These are phyloP conservation scores for Gryon sp. DNA, from an alignment of 1,140 invertebrate species.

Conservation along the genomic window DNA sequence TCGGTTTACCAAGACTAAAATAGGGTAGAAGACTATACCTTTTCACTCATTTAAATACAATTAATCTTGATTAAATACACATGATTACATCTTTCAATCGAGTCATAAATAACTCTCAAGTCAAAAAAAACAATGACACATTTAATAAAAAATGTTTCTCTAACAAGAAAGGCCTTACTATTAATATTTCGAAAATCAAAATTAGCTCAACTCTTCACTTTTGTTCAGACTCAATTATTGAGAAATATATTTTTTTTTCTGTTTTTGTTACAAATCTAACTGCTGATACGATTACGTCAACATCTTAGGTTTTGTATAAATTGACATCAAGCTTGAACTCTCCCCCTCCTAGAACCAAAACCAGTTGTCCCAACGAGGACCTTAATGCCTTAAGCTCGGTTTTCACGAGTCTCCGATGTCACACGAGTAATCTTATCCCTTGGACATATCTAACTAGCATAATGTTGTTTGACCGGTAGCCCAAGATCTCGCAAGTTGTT, in stretches of 20 bases:
- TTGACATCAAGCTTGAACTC: conserved; percentile 21
- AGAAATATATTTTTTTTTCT: neutral
- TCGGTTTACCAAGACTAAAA: conserved; percentile 14
- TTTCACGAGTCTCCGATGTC: conserved; percentile 75
- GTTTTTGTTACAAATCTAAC: neutral
- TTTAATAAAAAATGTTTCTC: no score
- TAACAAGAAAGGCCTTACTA: no score
- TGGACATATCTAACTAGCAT: conserved; percentile 67
- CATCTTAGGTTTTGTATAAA: conserved; percentile 30
- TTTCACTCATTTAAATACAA: conserved; percentile 25
- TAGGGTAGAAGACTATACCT: conserved; percentile 9
- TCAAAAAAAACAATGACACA: no score
- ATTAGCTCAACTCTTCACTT: no score
- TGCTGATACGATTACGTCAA: conserved; percentile 1
- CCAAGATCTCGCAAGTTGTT: conserved; percentile 59
- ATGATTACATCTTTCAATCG: conserved; percentile 9
- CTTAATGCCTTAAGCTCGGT: conserved; percentile 70
- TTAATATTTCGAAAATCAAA: no score
- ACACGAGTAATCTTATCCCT: conserved; percentile 72
- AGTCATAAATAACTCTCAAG: no score
- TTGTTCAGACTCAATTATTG: no score
- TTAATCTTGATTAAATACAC: conserved; percentile 22
- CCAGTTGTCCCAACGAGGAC: conserved; percentile 59
- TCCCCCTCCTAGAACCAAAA: conserved; percentile 23
- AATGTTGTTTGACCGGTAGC: conserved; percentile 71